These are phyloP conservation scores for Prunella fulvescens DNA, from an alignment of 2,113 vertebrate species.

Conservation along the genomic window DNA sequence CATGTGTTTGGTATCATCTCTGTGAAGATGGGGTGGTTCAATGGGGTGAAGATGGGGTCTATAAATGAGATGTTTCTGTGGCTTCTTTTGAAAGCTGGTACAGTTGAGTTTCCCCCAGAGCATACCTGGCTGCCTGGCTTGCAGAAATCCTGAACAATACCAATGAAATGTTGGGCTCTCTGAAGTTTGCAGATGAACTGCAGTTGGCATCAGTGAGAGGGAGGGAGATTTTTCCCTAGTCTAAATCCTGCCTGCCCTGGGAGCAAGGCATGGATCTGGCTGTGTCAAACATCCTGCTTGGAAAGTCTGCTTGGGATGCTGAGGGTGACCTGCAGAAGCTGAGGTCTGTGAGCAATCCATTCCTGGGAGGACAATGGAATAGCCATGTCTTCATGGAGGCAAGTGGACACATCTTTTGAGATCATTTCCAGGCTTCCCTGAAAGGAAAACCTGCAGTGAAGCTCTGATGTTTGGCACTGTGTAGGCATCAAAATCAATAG, in stretches of 20 bases:
- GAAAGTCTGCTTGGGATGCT: not conserved
- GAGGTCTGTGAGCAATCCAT: not conserved
- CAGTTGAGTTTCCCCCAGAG: not conserved
- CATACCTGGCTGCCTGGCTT: not conserved
- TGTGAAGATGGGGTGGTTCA: too few relatives aligned
- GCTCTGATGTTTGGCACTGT: not conserved
- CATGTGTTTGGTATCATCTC: not conserved
- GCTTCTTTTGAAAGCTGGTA: not conserved
- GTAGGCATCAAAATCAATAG: not conserved
- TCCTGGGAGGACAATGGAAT: not conserved
- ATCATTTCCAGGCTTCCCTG: not conserved
- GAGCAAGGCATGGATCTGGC: not conserved
- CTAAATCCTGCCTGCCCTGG: not conserved
- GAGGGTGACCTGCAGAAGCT: not conserved
- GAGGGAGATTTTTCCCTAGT: not conserved
- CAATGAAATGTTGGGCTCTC: not conserved
- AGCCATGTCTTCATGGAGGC: rapidly evolving
- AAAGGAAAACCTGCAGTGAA: not conserved
- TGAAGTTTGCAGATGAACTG: not conserved
- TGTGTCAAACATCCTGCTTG: not conserved
- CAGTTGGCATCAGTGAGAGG: not conserved
- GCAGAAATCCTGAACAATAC: not conserved
- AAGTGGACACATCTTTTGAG: not conserved
- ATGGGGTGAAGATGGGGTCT: too few relatives aligned
- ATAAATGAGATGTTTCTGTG: not conserved